These are phyloP conservation scores for Coregonus sp. DNA, from an alignment of 2,797 vertebrate species.

Conservation along the genomic window DNA sequence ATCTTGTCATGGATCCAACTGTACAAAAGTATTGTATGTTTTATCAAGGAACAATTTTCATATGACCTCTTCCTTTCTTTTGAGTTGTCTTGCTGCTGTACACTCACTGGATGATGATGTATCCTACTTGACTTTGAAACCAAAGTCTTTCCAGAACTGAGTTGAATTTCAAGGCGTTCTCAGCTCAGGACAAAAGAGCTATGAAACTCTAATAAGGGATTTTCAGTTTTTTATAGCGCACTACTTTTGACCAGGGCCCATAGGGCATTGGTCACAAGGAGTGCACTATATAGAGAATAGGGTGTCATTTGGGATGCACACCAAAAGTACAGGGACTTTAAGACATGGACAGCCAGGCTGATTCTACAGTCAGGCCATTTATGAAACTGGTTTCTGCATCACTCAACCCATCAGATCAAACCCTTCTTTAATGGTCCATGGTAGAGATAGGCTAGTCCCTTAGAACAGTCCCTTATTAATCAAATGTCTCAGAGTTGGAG, in stretches of 20 bases:
- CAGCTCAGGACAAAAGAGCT: constrained; percentile 30
- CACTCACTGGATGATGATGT: constrained; percentile 56
- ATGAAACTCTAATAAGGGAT: constrained; percentile 58
- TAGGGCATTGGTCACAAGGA: not conserved
- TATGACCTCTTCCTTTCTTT: constrained; percentile 48
- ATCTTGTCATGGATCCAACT: not conserved
- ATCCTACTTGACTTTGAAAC: constrained; percentile 65
- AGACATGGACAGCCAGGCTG: constrained; percentile 36
- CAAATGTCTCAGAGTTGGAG: not conserved
- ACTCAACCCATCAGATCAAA: not conserved
- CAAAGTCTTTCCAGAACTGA: constrained; percentile 58
- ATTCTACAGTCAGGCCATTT: not conserved
- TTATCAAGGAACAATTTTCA: constrained; percentile 15
- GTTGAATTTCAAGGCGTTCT: constrained; percentile 53
- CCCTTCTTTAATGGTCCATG: not conserved
- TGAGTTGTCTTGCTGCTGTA: constrained; percentile 48
- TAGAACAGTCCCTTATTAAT: not conserved
- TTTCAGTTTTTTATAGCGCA: constrained; percentile 22
- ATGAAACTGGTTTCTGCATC: constrained; percentile 3
- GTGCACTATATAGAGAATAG: not conserved
- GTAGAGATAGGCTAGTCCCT: not conserved
- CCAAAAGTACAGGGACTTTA: constrained; percentile 36
- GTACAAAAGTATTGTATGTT: not conserved
- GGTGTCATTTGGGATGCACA: constrained; percentile 25
- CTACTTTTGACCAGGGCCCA: not conserved